Evolutionary conservation across 2,888 invertebrate genomes (phyloP).

Genomic region (Parnassius smintheus): DNA sequence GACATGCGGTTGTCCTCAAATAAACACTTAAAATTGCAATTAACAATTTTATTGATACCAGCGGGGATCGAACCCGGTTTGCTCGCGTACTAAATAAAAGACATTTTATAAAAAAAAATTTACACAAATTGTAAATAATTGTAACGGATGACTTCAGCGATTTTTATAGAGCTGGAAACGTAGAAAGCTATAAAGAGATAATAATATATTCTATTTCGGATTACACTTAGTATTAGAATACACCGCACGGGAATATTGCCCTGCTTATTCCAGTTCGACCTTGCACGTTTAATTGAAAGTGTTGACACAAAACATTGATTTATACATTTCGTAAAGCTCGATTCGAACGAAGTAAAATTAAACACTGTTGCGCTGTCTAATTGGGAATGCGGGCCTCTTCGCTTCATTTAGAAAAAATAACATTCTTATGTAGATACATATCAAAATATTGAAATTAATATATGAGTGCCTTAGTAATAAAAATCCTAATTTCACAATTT

Average conservation of each 20-base stretch:
- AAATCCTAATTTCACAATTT: no score
- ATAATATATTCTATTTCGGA: constrained; percentile 58
- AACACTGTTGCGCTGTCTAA: constrained; percentile 63
- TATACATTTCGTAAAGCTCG: constrained; percentile 64
- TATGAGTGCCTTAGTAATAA: no score
- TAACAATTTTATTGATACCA: no score
- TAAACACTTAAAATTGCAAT: no score
- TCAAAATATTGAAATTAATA: background rate
- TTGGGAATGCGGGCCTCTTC: constrained; percentile 55
- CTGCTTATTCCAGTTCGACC: constrained; percentile 56
- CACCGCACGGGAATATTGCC: constrained; percentile 46
- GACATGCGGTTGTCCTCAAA: no score
- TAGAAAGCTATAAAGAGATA: constrained; percentile 74
- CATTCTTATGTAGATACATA: constrained; percentile 41
- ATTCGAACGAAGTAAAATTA: constrained; percentile 65
- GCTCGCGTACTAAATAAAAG: no score
- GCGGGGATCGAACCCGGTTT: no score
- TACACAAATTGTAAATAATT: constrained; percentile 8
- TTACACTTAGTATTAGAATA: constrained; percentile 71
- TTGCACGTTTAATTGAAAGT: constrained; percentile 73
- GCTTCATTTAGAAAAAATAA: constrained; percentile 56
- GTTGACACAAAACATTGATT: constrained; percentile 71
- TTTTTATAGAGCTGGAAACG: constrained; percentile 58
- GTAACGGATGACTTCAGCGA: constrained; percentile 56
- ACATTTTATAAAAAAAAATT: no score